Base-by-base conservation (phyloP, 1,140 invertebrate species). In the Mya arenaria region DNA sequence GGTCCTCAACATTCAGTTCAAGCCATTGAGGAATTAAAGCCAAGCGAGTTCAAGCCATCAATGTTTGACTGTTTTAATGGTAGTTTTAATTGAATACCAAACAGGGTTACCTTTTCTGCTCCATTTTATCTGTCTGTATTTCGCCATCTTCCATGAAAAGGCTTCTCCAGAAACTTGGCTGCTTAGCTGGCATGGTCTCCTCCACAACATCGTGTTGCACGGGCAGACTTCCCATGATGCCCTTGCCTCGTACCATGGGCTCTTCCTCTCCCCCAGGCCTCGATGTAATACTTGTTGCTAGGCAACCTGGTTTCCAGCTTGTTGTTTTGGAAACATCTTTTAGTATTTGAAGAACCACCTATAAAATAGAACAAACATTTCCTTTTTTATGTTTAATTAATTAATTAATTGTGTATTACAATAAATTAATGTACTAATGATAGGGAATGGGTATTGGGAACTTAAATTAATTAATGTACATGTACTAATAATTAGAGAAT, bases 261-360 rank as follows among this genome's bases (percentile, higher is more conserved):
- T 89, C 86, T 56, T 78, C 71, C 19, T 77, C 69, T 34, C 3
- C 23, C n/a, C n/a, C n/a, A 68, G 56, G 44, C 73, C n/a, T 74
- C 52, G 30, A 85, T 52, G 52, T 84, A 39, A 32, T 86, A 82
- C 79, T 82, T n/a, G 84, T 83, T 60, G 87, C 85, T 25, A 88
- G 75, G 23, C 88, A 86, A 15, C 85, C 85, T 30, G 88, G 88
- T 41, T 88, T 88, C 88, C 88, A 89, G 44, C 88, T 87, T 83
- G 85, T 85, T n/a, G 82, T 85, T 65, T 82, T 80, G 15, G 83
- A 77, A 13, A 87, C 73, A 79, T 88, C 87, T 77, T 87, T 87
- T 34, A 89, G 63, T 1, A 89, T 79, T 65, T 88, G 86, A 28
- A 88, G 63, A 15, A 88, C 74, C n/a, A 82, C 73, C 88, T 89